Percentiles rank a stretch among this genome's conserved stretches.
Conservation (phyloP, 2,113 vertebrate species). For the Sinocyclocheilus grahami region DNA sequence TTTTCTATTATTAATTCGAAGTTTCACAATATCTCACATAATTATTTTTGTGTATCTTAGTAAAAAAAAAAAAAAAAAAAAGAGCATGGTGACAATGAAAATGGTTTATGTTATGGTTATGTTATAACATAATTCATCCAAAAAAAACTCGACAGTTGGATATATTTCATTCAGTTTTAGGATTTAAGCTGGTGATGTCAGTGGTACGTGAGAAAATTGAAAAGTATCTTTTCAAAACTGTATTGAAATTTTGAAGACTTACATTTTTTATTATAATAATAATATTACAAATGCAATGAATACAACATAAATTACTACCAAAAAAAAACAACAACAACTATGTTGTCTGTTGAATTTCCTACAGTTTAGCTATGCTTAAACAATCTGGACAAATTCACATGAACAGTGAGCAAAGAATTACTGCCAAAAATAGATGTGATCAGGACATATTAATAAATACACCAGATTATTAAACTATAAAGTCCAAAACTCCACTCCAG, state of each 20-base stretch:
- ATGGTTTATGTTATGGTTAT: too few species aligned
- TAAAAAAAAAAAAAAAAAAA: too few species aligned
- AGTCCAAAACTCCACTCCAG: background rate
- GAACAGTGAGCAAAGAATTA: background rate
- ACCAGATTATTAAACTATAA: background rate
- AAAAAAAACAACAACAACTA: too few species aligned
- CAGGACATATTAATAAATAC: background rate
- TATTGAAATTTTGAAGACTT: background rate
- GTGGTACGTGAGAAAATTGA: background rate
- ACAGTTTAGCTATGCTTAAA: background rate
- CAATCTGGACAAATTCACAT: background rate
- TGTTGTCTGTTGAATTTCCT: background rate
- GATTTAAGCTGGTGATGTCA: background rate
- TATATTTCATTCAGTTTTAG: background rate
- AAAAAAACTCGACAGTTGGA: too few species aligned
- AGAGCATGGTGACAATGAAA: too few species aligned
- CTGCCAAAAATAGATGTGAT: too few species aligned
- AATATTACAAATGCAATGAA: background rate
- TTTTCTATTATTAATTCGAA: too few species aligned
- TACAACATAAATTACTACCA: background rate
- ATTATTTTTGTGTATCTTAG: too few species aligned
- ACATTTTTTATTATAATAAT: background rate
- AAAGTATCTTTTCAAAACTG: background rate
- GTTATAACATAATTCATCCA: too few species aligned
- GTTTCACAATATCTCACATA: too few species aligned